Conservation (phyloP, 2,797 vertebrate species). For the Rhinichthys osculus region DNA sequence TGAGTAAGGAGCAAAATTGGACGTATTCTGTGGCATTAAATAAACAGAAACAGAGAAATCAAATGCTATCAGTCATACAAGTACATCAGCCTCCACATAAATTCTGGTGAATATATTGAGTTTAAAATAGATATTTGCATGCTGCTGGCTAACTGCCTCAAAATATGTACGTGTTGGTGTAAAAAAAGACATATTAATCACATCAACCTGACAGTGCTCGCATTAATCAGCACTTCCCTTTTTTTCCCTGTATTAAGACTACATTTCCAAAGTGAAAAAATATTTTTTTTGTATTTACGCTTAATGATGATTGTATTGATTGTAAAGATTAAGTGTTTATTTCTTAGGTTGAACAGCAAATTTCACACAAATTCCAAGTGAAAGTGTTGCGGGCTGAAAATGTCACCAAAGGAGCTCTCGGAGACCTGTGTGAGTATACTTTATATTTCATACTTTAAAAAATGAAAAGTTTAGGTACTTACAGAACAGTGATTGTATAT, state of each 20-base stretch:
- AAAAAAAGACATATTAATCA: not conserved
- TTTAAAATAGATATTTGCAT: not conserved
- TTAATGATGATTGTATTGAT: not conserved
- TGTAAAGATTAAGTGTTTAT: constrained; percentile 49
- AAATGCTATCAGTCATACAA: not conserved
- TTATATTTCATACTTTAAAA: not conserved
- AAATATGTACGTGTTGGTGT: not conserved
- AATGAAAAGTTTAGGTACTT: not conserved
- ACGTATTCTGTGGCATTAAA: not conserved
- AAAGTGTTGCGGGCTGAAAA: constrained; percentile 87
- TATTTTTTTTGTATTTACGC: constrained; percentile 11
- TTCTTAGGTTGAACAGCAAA: constrained; percentile 94
- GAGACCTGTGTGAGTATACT: constrained; percentile 91
- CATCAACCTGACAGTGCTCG: not conserved
- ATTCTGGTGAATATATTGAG: not conserved
- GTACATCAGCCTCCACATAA: not conserved
- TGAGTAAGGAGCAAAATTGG: not conserved
- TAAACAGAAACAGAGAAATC: not conserved
- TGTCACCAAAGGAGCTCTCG: constrained; percentile 94
- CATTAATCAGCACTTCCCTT: not conserved
- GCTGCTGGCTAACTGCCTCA: not conserved
- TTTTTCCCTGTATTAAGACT: not conserved
- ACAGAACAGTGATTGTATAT: not conserved
- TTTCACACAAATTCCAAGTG: constrained; percentile 91
- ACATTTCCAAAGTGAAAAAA: not conserved